Base-by-base conservation (phyloP, 2,797 vertebrate species). In the Myotis vivesi region DNA sequence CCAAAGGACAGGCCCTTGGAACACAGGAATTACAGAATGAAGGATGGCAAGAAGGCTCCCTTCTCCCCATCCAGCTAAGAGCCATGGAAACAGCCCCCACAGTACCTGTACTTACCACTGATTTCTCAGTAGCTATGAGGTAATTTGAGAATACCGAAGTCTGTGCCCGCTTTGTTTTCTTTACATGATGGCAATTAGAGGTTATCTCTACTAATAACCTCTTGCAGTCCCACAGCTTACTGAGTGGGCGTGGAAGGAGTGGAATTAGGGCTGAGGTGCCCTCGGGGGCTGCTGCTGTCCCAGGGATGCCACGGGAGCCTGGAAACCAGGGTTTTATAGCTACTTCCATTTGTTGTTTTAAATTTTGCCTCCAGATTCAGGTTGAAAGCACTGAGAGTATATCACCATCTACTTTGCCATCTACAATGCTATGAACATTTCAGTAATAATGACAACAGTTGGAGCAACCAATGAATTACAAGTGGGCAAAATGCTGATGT, bases 121-220 rank as follows among this genome's bases (percentile, higher is more conserved):
- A 46, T 0, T 36, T 62, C 86, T 76, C 33, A 19, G 41, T 3
- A 73, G 59, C 57, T 33, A 3, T 0, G 23, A 73, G 49, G 57
- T 82, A 88, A 86, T 87, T 44, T 91, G 82, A 82, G 75, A 68
- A 64, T 41, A 62, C 38, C 57, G 8, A 81, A 51, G 68, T 55
- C 5, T 38, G 33, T 16, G 72, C 44, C 33, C 0, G 11, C 82
- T 93, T 75, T 36, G 87, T 41, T 95, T 77, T 84, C 66, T 62
- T 72, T 59, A 57, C 81, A 19, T 71, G 28, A 69, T 23, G 46
- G 91, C 33, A 85, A 90, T 88, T 86, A 90, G 79, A 87, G 57
- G 73, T 77, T 90, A 83, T 94, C 85, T 76, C 57, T 36, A 0
- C n/a, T 66, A 90, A 86, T 53, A 30, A 79, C 84, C 19, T 44